Base-by-base conservation (phyloP, 1,140 invertebrate species). In the Cheumatopsyche charites region DNA sequence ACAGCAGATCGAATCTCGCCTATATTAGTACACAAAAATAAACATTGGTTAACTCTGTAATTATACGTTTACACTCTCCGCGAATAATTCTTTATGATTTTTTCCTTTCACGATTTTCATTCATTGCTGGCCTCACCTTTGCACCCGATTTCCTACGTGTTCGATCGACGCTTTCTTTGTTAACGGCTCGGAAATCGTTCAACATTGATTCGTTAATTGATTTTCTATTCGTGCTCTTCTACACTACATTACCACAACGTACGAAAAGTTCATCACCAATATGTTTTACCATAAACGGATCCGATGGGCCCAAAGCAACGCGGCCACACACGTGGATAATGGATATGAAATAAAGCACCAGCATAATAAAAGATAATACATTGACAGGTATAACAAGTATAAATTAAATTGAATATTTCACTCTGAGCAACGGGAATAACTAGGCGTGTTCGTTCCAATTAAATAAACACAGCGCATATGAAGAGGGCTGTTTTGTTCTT, bases 281-380 rank as follows among this genome's bases (percentile, higher is more conserved):
- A 42, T 72, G 62, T 68, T 41, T 26, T 36, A 62, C 58, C 23
- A 42, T 49, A 67, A 49, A 21, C 21, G 43, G 45, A 69, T 49
- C 62, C 41, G 36, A 73, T 65, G 63, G 65, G 36, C 58, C 23
- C 47, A 66, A 69, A 62, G 43, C n/a, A 61, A 43, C 47, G 25
- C 45, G 73, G 49, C 74, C 74, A 75, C 74, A 75, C 74, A 75
- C 70, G 74, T 67, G 36, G 74, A 49, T 67, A 72, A 72, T 72
- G 47, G 63, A 62, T 69, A 75, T 58, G 73, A 70, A 70, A 43
- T 70, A 70, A 70, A 58, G 62, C 61, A 72, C 74, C 74, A 75
- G 74, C 74, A 75, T 75, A 72, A 75, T 67, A 68, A 69, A 42
- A 72, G 52, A 67, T 58, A 72, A 62, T 69, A 65, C 66, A 73